phyloP scores from a whole-genome alignment of 2,797 vertebrate species.

The Pseudomugil gertrudae region DNA sequence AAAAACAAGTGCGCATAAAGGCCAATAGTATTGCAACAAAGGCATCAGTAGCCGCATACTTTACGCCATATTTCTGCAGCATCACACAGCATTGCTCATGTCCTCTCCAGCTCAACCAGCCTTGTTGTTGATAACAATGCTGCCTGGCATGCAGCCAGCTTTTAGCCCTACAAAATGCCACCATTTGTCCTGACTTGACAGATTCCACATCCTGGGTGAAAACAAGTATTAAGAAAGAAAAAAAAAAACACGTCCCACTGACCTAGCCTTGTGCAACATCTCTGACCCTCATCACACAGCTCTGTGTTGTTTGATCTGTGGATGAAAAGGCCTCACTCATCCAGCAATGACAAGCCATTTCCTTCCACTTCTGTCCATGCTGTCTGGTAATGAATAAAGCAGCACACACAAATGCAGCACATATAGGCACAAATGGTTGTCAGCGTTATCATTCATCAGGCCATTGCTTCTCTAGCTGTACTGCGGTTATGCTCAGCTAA shows the following conservation, averaged over 20 bases:
- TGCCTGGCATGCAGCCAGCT: constrained; percentile 51
- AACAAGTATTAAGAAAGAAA: constrained; percentile 35
- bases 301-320: constrained; percentile 62
- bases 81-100: constrained; percentile 44
- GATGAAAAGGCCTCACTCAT: constrained; percentile 71
- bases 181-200: constrained; percentile 72
- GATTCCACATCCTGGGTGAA: constrained; percentile 62
- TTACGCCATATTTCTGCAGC: constrained; percentile 24
- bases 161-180: constrained; percentile 55
- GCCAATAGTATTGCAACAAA: neutral
- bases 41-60: constrained; percentile 7
- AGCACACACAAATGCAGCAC: constrained; percentile 1
- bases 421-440: constrained; percentile 14
- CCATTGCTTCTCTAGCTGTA: constrained; percentile 31
- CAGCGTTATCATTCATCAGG: constrained; percentile 45
- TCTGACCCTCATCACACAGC: constrained; percentile 54
- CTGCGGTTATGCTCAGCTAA: constrained; percentile 43
- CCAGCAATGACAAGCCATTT: constrained; percentile 39
- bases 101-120: constrained; percentile 61
- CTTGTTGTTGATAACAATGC: constrained; percentile 66
- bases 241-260: constrained; percentile 19
- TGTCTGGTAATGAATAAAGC: constrained; percentile 38
- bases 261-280: constrained; percentile 40
- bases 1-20: neutral
- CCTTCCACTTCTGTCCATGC: constrained; percentile 53